Percentiles rank a stretch among this genome's conserved stretches.
Evolutionary conservation across 2,888 invertebrate genomes (phyloP).

Genomic region (Drosophila niveifrons): DNA sequence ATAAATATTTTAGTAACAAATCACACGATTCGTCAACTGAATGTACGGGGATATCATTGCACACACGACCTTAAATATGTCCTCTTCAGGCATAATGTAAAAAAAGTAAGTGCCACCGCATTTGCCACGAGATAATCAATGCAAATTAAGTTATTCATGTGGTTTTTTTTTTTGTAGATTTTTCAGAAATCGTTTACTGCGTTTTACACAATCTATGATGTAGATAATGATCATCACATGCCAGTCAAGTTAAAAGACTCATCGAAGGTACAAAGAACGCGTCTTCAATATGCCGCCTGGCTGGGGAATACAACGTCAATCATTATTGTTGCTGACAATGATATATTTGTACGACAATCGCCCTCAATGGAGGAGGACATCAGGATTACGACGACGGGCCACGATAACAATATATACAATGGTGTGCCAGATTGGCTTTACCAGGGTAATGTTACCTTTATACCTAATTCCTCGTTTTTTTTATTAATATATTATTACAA

Average conservation of each 20-base stretch:
- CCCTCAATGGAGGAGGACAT: slow-evolving; percentile 90
- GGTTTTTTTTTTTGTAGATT: slow-evolving; percentile 88
- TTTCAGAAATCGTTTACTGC: slow-evolving; percentile 94
- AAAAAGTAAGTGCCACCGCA: slow-evolving; percentile 89
- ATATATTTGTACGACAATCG: slow-evolving; percentile 93
- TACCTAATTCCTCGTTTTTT: too few species aligned
- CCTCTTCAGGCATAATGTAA: slow-evolving; percentile 95
- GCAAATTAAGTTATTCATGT: not conserved
- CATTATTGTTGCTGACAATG: slow-evolving; percentile 93
- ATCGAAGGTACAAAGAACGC: slow-evolving; percentile 89
- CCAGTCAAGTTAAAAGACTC: slow-evolving; percentile 93
- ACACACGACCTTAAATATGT: slow-evolving; percentile 94
- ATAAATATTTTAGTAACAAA: slow-evolving; percentile 93
- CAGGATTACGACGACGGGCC: slow-evolving; percentile 91
- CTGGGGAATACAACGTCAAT: slow-evolving; percentile 92
- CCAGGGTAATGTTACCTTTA: slow-evolving; percentile 89
- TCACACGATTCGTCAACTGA: slow-evolving; percentile 94
- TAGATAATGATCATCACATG: slow-evolving; percentile 95
- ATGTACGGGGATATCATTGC: slow-evolving; percentile 94
- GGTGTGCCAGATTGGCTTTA: slow-evolving; percentile 98
- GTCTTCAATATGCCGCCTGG: slow-evolving; percentile 94
- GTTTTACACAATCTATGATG: slow-evolving; percentile 96
- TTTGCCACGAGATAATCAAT: not conserved
- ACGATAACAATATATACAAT: slow-evolving; percentile 94
- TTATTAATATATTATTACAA: not conserved